Conservation (phyloP, 2,797 vertebrate genomes). For the Oreortyx pictus region DNA sequence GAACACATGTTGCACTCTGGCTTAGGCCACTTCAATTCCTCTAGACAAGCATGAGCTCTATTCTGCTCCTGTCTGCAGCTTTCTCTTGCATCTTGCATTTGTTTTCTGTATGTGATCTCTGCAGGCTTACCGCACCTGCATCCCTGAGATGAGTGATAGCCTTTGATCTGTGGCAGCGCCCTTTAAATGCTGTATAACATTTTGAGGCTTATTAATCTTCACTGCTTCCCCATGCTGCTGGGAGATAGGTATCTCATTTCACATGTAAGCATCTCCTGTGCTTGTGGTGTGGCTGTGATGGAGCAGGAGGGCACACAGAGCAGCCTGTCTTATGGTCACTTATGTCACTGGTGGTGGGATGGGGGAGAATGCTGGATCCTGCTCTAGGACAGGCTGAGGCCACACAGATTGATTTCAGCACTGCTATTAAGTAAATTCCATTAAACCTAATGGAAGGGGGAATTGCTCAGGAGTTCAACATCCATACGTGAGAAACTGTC, state of each 20-base stretch:
- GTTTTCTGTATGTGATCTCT: constrained; percentile 30
- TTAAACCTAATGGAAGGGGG: neutral
- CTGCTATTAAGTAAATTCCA: neutral
- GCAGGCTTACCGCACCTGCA: neutral
- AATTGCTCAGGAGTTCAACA: neutral
- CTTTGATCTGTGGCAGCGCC: constrained; percentile 42
- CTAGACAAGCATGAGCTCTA: neutral
- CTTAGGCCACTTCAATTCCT: constrained; percentile 36
- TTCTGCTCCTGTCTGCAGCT: constrained; percentile 27
- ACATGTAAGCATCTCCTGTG: neutral
- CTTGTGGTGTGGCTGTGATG: accelerated
- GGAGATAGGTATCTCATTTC: constrained; percentile 3
- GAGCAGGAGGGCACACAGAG: neutral
- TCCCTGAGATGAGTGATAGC: neutral
- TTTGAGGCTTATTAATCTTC: constrained; percentile 49
- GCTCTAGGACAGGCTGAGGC: neutral
- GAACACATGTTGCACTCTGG: constrained; percentile 58
- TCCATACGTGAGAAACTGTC: neutral
- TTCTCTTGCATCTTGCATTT: constrained; percentile 38
- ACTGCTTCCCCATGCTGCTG: neutral
- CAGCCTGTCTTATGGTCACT: neutral
- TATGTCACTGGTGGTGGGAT: too few species aligned
- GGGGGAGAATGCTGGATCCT: neutral
- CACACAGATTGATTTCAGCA: neutral
- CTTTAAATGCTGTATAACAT: constrained; percentile 43